phyloP scores from a whole-genome alignment of 2,888 invertebrate genomes.

The Prosapia bicincta region DNA sequence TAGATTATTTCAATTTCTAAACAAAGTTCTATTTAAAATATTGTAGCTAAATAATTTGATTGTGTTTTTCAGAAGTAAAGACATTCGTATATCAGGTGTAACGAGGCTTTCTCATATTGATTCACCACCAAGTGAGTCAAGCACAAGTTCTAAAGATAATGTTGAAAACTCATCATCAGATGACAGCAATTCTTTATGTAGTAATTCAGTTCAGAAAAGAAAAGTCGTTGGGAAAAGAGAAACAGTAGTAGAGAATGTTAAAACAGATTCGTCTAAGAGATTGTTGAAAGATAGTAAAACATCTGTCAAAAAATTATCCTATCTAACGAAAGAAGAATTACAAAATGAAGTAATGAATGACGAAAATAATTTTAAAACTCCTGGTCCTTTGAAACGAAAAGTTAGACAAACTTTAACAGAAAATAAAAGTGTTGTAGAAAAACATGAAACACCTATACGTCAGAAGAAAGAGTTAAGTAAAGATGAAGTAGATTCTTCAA shows the following conservation, averaged over 20 bases:
- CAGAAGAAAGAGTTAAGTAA: not conserved
- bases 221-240: not conserved
- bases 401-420: not conserved
- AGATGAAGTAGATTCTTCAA: too few relatives aligned
- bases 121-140: not conserved
- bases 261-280: too few relatives aligned
- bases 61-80: not conserved
- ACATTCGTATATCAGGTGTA: not conserved
- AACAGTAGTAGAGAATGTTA: not conserved
- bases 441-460: not conserved
- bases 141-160: not conserved
- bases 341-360: not conserved
- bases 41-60: too few relatives aligned
- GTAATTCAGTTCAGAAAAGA: not conserved
- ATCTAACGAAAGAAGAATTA: not conserved
- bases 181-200: not conserved
- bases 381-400: not conserved
- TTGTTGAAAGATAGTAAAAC: too few relatives aligned
- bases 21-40: too few relatives aligned
- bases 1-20: too few relatives aligned
- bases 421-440: not conserved
- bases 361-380: not conserved
- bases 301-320: too few relatives aligned
- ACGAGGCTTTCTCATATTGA: not conserved
- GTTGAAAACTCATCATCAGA: not conserved